Evolutionary conservation across 2,888 invertebrate genomes (phyloP).

Genomic region (Aphidoletes aphidimyza): DNA sequence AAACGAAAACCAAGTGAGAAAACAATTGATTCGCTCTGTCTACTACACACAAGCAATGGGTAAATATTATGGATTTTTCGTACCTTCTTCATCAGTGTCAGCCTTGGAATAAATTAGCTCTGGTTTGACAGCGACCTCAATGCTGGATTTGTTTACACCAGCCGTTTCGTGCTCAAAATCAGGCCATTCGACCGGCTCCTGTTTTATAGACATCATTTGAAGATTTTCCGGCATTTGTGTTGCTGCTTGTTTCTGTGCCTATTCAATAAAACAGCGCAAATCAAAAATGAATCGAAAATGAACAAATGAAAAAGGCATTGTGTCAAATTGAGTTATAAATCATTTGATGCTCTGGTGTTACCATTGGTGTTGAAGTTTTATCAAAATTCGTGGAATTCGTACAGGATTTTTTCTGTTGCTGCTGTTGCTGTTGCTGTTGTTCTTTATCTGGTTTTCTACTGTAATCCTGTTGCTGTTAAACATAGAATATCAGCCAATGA

Average conservation of each 20-base stretch:
- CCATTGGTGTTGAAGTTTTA: neutral
- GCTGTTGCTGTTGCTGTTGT: neutral
- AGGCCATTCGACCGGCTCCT: conserved; percentile 80
- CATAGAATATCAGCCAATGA: neutral
- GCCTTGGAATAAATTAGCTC: conserved; percentile 66
- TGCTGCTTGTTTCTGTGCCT: neutral
- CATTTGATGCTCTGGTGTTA: neutral
- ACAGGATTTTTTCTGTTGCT: neutral
- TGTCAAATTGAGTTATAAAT: too few relatives aligned
- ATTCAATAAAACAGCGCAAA: too few relatives aligned
- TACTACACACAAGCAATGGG: conserved; percentile 28
- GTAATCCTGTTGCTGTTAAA: neutral
- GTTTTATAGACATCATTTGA: conserved; percentile 65
- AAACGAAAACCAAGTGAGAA: neutral
- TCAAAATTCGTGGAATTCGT: neutral
- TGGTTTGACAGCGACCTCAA: conserved; percentile 77
- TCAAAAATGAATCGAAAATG: too few relatives aligned
- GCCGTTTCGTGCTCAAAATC: conserved; percentile 75
- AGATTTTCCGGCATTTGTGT: conserved; percentile 58
- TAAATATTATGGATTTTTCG: conserved; percentile 60
- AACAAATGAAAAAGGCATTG: neutral
- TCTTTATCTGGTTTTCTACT: conserved; percentile 37
- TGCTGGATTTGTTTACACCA: conserved; percentile 72
- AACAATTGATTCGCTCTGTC: conserved; percentile 27
- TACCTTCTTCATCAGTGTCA: conserved; percentile 60